A percentile compares a stretch with the other conserved stretches of the same genome.
Conservation (phyloP, 2,113 vertebrate genomes). For the Lathamus discolor region DNA sequence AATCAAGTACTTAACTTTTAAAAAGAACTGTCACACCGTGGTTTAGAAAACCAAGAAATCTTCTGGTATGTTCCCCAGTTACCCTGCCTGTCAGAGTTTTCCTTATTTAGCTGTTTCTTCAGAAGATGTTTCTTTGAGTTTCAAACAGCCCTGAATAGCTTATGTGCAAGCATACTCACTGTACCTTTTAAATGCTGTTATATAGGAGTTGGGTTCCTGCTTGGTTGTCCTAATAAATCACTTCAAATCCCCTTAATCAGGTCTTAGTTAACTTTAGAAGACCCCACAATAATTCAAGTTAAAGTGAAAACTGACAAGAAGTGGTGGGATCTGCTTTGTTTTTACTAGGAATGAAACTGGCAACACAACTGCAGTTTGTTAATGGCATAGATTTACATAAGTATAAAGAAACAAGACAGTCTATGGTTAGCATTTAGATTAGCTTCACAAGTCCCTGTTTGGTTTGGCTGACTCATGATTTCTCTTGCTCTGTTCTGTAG, state of each 20-base stretch:
- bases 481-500: neutral
- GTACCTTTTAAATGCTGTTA: neutral
- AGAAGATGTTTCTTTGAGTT: neutral
- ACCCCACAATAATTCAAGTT: neutral
- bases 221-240: neutral
- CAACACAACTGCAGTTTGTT: neutral
- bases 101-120: neutral
- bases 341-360: neutral
- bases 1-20: neutral
- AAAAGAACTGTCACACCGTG: neutral
- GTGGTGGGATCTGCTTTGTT: neutral
- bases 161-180: neutral
- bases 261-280: neutral
- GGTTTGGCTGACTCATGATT: neutral
- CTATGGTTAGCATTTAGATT: neutral
- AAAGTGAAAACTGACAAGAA: neutral
- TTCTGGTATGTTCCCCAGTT: neutral
- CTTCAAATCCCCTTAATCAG: neutral
- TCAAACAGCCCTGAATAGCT: neutral
- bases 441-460: neutral
- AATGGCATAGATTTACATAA: neutral
- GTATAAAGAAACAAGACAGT: neutral
- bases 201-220: neutral
- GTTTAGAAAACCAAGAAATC: neutral
- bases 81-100: neutral